These are phyloP conservation scores for Oriolus oriolus DNA, from an alignment of 2,113 vertebrate genomes.

Conservation along the genomic window DNA sequence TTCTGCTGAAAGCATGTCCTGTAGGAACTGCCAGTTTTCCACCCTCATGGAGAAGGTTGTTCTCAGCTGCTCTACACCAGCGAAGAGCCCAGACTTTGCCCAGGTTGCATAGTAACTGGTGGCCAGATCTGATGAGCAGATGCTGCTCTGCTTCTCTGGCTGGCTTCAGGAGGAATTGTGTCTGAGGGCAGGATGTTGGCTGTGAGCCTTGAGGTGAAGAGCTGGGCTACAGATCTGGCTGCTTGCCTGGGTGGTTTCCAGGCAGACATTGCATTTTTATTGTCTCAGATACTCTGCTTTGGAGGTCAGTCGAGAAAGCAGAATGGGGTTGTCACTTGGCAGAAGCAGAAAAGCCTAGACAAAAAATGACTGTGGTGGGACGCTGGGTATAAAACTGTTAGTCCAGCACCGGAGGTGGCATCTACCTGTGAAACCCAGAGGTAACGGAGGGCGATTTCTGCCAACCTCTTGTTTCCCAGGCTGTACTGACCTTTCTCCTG, in stretches of 20 bases:
- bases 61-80: background rate
- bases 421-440: background rate
- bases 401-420: background rate
- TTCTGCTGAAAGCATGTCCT: background rate
- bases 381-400: background rate
- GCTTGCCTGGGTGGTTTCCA: conserved; percentile 59
- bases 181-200: conserved; percentile 51
- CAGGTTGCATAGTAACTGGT: background rate
- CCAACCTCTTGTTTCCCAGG: background rate
- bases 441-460: background rate
- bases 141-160: background rate
- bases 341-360: background rate
- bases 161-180: conserved; percentile 11
- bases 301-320: conserved; percentile 27
- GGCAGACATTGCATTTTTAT: conserved; percentile 62
- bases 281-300: conserved; percentile 40
- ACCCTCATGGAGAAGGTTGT: background rate
- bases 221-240: conserved; percentile 19
- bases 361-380: background rate
- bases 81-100: background rate
- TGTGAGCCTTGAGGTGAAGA: conserved; percentile 40
- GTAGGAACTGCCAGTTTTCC: background rate
- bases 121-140: background rate
- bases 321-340: conserved; percentile 17
- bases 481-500: conserved; percentile 36